These are phyloP conservation scores for Brachionus koreanus DNA, from an alignment of 1,140 invertebrate species.

Conservation along the genomic window DNA sequence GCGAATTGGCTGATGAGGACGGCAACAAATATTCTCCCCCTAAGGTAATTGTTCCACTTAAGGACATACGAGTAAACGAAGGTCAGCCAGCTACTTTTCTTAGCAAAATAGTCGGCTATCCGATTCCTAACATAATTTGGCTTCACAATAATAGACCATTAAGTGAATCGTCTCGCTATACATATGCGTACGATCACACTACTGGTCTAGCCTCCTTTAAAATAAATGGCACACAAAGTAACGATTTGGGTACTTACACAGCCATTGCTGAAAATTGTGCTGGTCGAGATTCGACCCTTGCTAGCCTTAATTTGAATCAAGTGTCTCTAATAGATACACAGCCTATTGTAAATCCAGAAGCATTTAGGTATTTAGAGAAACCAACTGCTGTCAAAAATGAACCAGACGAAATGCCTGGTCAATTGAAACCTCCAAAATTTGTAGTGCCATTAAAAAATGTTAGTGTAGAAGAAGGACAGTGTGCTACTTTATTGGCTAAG, in stretches of 20 bases:
- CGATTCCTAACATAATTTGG: constrained; percentile 28
- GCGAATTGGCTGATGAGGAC: background rate
- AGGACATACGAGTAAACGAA: constrained; percentile 62
- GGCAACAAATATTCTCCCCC: constrained; percentile 48
- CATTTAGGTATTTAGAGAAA: constrained; percentile 12
- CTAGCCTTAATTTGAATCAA: background rate
- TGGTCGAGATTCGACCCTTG: background rate
- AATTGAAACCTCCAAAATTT: constrained; percentile 68
- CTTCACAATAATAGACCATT: constrained; percentile 37
- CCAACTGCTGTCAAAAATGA: background rate
- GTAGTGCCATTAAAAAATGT: constrained; percentile 83
- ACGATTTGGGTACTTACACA: constrained; percentile 25
- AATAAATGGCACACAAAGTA: background rate
- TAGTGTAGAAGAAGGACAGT: constrained; percentile 83
- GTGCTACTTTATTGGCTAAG: constrained; percentile 85
- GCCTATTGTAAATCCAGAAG: constrained; percentile 22
- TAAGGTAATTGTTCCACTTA: constrained; percentile 53
- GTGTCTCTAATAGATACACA: constrained; percentile 1
- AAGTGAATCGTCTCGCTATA: constrained; percentile 18
- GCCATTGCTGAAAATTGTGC: constrained; percentile 34
- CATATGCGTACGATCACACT: constrained; percentile 6
- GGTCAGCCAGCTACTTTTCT: constrained; percentile 63
- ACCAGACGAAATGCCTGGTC: background rate
- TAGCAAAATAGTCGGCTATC: constrained; percentile 36
- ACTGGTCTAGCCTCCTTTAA: constrained; percentile 26